Evolutionary conservation across 1,140 invertebrate species (phyloP).

Genomic region (Tribolium madens): DNA sequence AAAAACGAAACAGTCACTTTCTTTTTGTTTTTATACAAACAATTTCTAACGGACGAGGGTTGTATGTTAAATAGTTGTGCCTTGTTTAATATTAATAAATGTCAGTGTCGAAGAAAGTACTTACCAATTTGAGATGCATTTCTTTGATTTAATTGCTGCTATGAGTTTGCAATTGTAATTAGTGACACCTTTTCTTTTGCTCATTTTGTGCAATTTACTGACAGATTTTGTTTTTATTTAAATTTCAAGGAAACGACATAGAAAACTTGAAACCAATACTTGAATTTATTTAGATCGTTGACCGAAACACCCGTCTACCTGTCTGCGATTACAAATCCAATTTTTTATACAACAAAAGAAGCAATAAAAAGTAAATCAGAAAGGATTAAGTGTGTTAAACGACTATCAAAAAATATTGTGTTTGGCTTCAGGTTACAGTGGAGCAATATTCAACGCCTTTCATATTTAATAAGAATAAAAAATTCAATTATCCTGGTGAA

Average conservation of each 20-base stretch:
- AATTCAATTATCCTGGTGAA: conserved; percentile 11
- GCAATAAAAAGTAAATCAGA: no score
- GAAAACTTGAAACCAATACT: conserved; percentile 16
- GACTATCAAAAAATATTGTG: not conserved
- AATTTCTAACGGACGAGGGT: conserved; percentile 44
- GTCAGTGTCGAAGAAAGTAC: conserved; percentile 53
- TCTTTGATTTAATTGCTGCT: conserved; percentile 48
- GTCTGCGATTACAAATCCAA: not conserved
- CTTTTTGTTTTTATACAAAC: conserved; percentile 61
- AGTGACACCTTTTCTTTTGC: conserved; percentile 31
- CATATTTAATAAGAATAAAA: conserved; percentile 20
- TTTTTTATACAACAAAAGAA: not conserved
- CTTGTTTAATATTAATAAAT: conserved; percentile 46
- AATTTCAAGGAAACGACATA: conserved; percentile 19
- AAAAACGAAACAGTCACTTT: conserved; percentile 58
- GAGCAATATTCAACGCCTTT: conserved; percentile 3
- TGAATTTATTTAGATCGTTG: conserved; percentile 1
- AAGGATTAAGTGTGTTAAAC: no score
- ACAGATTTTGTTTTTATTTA: conserved; percentile 24
- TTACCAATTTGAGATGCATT: conserved; percentile 56
- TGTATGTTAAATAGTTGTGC: conserved; percentile 45
- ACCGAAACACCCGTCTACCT: not conserved
- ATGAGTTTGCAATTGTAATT: conserved; percentile 40
- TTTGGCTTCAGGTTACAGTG: not conserved
- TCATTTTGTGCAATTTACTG: conserved; percentile 22